phyloP scores from a whole-genome alignment of 2,113 vertebrate genomes.

The Pluvialis apricaria region DNA sequence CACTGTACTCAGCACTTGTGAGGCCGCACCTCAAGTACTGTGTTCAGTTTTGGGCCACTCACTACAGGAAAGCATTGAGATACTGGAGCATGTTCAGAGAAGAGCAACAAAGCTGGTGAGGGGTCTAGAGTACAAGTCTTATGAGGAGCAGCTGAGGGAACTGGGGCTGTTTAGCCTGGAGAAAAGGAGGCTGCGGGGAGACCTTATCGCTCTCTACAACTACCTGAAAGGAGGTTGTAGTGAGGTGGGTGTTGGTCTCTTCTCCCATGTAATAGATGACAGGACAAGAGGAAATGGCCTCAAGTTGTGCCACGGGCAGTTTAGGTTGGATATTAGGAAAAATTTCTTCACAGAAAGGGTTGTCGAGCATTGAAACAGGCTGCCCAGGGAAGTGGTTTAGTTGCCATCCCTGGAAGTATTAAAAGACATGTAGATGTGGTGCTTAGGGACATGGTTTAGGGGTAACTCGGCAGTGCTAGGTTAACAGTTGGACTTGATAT shows the following conservation, averaged over 20 bases:
- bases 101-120: neutral
- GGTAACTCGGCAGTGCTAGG: neutral
- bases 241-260: neutral
- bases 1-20: neutral
- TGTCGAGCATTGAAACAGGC: neutral
- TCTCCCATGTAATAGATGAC: neutral
- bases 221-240: neutral
- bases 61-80: neutral
- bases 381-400: neutral
- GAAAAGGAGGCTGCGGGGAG: neutral
- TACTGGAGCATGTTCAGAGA: neutral
- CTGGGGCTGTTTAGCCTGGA: neutral
- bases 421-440: neutral
- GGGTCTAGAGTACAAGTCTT: neutral
- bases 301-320: neutral
- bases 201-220: neutral
- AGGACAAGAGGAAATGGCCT: neutral
- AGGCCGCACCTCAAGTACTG: neutral
- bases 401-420: neutral
- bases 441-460: neutral
- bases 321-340: neutral
- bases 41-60: neutral
- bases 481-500: neutral
- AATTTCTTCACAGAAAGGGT: neutral
- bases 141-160: neutral